Evolutionary conservation across 2,113 vertebrate genomes (phyloP).

Genomic region (Gopherus flavomarginatus): DNA sequence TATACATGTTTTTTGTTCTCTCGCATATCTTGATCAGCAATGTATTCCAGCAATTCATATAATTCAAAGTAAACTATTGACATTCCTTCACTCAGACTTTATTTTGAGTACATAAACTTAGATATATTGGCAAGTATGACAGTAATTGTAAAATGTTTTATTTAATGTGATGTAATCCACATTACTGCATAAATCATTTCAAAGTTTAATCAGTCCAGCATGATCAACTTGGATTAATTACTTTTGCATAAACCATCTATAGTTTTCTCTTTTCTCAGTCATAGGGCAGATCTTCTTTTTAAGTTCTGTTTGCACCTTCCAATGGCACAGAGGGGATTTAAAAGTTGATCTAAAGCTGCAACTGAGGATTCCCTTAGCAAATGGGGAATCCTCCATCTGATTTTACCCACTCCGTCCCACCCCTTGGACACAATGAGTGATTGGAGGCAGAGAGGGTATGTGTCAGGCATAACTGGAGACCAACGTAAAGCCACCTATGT

Average conservation of each 20-base stretch:
- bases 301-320: neutral
- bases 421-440: neutral
- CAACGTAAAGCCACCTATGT: neutral
- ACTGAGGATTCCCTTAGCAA: neutral
- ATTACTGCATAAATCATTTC: neutral
- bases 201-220: constrained; percentile 39
- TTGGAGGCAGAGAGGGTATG: neutral
- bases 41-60: neutral
- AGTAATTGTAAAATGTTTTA: neutral
- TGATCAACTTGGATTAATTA: constrained; percentile 39
- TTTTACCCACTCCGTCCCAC: neutral
- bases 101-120: neutral
- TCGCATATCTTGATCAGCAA: neutral
- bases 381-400: neutral
- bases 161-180: neutral
- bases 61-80: neutral
- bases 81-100: neutral
- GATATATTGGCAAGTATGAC: neutral
- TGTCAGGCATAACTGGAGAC: neutral
- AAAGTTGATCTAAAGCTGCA: neutral
- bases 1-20: neutral
- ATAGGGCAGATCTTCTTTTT: constrained; percentile 23
- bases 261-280: constrained; percentile 36
- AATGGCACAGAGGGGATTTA: neutral
- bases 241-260: constrained; percentile 3